A percentile compares a stretch with the other conserved stretches of the same genome.
phyloP scores from a whole-genome alignment of 2,113 vertebrate genomes.

The Oncorhynchus masou region DNA sequence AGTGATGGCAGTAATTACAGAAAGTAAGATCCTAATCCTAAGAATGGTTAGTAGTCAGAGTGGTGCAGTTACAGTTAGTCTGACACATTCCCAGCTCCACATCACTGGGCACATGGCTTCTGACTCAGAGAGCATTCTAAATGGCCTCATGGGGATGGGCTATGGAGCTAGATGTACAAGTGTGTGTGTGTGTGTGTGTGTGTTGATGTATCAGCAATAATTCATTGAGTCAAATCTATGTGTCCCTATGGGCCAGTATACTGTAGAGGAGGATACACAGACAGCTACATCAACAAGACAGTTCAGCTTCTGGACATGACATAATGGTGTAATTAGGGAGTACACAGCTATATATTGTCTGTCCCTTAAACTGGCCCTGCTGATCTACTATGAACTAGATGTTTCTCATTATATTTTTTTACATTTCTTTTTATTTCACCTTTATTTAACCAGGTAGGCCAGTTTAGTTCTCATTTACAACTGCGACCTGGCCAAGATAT shows the following conservation, averaged over 20 bases:
- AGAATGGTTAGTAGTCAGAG: slow-evolving; percentile 14
- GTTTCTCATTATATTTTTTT: no score
- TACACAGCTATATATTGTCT: neutral
- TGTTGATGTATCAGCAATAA: slow-evolving; percentile 43
- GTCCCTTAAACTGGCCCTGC: neutral
- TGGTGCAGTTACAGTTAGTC: slow-evolving; percentile 1
- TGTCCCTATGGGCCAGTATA: neutral
- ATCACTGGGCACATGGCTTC: no score
- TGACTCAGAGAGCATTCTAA: slow-evolving; percentile 1
- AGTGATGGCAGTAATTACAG: neutral
- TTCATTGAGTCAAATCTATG: slow-evolving; percentile 32
- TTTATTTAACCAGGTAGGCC: no score
- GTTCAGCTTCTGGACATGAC: neutral
- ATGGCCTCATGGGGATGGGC: slow-evolving; percentile 37
- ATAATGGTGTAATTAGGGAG: neutral
- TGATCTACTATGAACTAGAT: neutral
- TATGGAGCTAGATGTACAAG: neutral
- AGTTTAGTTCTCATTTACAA: no score
- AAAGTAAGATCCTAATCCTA: slow-evolving; percentile 24
- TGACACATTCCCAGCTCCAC: no score
- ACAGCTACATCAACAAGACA: neutral
- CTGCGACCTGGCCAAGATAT: no score
- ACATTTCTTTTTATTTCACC: no score
- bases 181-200: slow-evolving; percentile 22
- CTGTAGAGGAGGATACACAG: neutral